Base-by-base conservation (phyloP, 2,797 vertebrate species). In the Sandelia bainsii region DNA sequence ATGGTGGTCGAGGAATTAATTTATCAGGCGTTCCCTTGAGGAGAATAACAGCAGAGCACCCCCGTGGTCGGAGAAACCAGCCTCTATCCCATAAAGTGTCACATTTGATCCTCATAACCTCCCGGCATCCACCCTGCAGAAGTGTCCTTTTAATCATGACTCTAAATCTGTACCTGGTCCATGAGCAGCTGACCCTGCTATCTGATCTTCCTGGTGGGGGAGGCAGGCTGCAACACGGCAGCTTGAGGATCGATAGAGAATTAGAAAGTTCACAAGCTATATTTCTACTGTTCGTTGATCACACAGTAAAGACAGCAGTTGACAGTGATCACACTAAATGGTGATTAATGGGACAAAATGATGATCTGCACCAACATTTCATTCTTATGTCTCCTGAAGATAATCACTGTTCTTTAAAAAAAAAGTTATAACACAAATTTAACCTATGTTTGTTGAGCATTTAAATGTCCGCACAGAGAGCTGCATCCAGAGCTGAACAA, bases 121-220 rank as follows among this genome's bases (percentile, higher is more conserved):
- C 64, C 76, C 12, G 8, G 75, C 48, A 19, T 76, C 65, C 75
- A 61, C 63, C 62, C 76, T 29, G 80, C 72, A 86, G 83, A 79
- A 80, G 78, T 73, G 63, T 82, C 77, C 72, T 75, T 88, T 88
- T 91, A 90, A 92, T 90, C 82, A 87, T 37, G 45, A 25, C 82
- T 83, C 87, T 83, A 85, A 87, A 87, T 90, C 87, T 81, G 72
- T 27, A 9, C 75, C 2, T n/a, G 75, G 76, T 82, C 69, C 70
- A 44, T 1, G 27, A 70, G 84, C 45, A 8, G 68, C 84, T 75
- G 87, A 87, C 86, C 87, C 85, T n/a, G 34, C 75, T 22, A 57
- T 29, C 83, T 81, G 87, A 91, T 90, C 89, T 86, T 79, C 67
- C 66, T 52, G 45, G 48, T 60, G 68, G 68, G 39, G 57, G 59